Percentiles rank a stretch among this genome's conserved stretches.
These are phyloP conservation scores for Magallana nippona DNA, from an alignment of 2,888 invertebrate species.

Conservation along the genomic window DNA sequence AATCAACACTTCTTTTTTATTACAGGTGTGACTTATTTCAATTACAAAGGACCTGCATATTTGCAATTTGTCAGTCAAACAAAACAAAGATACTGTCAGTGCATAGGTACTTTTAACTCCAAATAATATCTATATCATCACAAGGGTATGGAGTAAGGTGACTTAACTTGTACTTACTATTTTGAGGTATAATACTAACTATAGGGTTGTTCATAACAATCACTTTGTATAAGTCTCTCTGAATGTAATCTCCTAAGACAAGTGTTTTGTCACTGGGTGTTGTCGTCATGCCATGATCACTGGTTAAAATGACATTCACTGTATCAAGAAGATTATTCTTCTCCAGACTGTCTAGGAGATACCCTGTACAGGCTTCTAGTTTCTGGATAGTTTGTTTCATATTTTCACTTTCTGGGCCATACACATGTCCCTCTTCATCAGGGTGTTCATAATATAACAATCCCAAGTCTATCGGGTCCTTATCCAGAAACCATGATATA, in stretches of 20 bases:
- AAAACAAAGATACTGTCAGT: no score
- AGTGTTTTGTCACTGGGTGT: constrained; percentile 78
- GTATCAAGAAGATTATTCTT: constrained; percentile 81
- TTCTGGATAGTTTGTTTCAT: constrained; percentile 82
- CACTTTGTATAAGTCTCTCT: constrained; percentile 62
- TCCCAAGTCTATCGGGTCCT: constrained; percentile 85
- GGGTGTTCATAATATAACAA: constrained; percentile 87
- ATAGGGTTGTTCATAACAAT: constrained; percentile 83
- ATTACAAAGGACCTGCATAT: no score
- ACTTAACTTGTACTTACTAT: constrained; percentile 58
- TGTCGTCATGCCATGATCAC: constrained; percentile 87
- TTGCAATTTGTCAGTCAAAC: no score
- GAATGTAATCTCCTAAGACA: constrained; percentile 66
- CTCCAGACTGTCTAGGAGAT: constrained; percentile 82
- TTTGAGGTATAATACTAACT: constrained; percentile 83
- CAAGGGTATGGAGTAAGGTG: no score
- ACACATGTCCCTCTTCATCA: constrained; percentile 84
- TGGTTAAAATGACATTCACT: constrained; percentile 86
- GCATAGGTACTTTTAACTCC: no score
- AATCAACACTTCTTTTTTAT: no score
- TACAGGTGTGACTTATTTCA: no score
- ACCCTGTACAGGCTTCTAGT: constrained; percentile 79
- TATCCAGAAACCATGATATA: constrained; percentile 73
- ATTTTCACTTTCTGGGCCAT: constrained; percentile 80
- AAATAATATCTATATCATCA: no score